Evolutionary conservation across 2,888 invertebrate genomes (phyloP), one percentile per base, ranked within the genome.

Genomic region (Arrhopalites spinosus): DNA sequence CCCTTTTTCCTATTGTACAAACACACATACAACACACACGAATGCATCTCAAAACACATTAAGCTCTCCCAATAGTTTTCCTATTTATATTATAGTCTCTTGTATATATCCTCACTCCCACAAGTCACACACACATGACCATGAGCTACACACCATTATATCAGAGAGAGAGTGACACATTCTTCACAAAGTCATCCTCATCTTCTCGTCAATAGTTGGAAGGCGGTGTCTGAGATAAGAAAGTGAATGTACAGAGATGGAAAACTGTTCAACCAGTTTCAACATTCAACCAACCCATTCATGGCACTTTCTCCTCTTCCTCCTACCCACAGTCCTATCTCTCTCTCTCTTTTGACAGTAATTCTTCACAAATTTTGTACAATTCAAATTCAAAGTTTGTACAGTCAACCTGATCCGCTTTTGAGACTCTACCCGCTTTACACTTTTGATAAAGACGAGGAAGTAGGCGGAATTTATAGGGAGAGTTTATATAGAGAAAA

Each of bases 1-100:
- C 7, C 15, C 13, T 53, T 53, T 20, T 5, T n/a, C n/a, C n/a
- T n/a, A n/a, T n/a, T n/a, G n/a, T n/a, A n/a, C n/a, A n/a, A n/a
- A n/a, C 23, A 53, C 53, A 20, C 23, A 43, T n/a, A 69, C 53
- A 50, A 50, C 30, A 69, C 69, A 67, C 67, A 67, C 45, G 53
- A 69, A 69, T 53, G 69, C 53, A 69, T 69, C 69, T 17, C 23
- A 50, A 69, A 69, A 69, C 53, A 69, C 53, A 69, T 69, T 69
- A 67, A 23, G 45, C 20, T 45, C 20, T 67, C 45, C 20, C 67
- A 67, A 45, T 67, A 45, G 45, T 25, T 25, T 36, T 25, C 27
- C 13, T 7, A 1, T 17, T n/a, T n/a, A 5, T 8, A n/a, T 5
- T 50, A n/a, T n/a, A 7, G 27, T 25, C 20, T 25, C 25, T 15